Conservation (phyloP, 1,140 invertebrate species). For the Teleogryllus occipitalis region DNA sequence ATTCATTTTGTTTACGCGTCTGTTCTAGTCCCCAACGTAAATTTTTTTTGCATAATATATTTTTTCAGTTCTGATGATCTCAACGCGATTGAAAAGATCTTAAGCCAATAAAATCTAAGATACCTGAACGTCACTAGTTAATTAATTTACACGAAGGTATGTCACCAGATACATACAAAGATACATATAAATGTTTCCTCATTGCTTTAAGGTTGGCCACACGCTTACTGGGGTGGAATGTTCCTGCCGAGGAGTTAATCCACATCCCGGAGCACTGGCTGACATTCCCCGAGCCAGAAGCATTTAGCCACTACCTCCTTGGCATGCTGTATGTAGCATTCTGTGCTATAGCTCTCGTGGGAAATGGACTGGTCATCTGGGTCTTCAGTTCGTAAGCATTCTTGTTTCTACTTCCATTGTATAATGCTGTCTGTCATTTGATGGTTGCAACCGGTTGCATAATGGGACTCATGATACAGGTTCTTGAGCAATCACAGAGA, state of each 20-base stretch:
- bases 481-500: too few species aligned
- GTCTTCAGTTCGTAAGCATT: conserved; percentile 68
- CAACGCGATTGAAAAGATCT: too few species aligned
- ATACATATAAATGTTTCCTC: not conserved
- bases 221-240: conserved; percentile 65
- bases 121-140: not conserved
- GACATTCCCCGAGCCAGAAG: conserved; percentile 63
- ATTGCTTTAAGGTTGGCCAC: conserved; percentile 21
- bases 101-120: not conserved
- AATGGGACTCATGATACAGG: too few species aligned
- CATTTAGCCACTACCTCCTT: conserved; percentile 71
- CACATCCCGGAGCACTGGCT: conserved; percentile 79
- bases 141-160: not conserved
- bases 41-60: not conserved
- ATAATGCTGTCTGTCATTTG: too few species aligned
- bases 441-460: too few species aligned
- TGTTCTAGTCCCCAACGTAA: not conserved
- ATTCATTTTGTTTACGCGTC: not conserved
- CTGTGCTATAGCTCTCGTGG: conserved; percentile 64
- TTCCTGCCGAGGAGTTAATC: conserved; percentile 62
- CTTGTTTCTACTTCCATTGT: not conserved
- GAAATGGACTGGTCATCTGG: conserved; percentile 84
- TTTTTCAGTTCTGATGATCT: not conserved
- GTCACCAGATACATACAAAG: not conserved
- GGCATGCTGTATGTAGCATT: conserved; percentile 73